Evolutionary conservation across 2,797 vertebrate genomes (phyloP), one percentile per base, ranked within the genome.

Genomic region (Antrozous pallidus): DNA sequence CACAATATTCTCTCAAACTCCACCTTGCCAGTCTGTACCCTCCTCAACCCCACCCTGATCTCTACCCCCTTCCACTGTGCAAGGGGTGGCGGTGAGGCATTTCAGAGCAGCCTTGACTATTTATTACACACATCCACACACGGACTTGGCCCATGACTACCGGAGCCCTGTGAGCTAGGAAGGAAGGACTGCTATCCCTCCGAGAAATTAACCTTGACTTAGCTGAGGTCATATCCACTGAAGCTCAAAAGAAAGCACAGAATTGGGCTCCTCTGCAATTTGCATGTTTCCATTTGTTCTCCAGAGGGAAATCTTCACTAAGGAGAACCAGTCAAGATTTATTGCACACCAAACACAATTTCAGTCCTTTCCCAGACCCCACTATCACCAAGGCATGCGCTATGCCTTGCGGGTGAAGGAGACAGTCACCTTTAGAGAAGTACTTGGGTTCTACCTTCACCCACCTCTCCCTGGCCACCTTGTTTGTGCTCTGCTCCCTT

Each of bases 331-430:
- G n/a, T 77, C 47, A 36, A 54, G 47, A 77, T 26, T 24, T 33
- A 8, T 6, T 51, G 56, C 51, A 33, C 79, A 90, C 26, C 3
- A 22, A 67, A 81, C 49, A 26, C 20, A 75, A 54, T 22, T 51
- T 20, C 74, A 91, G 36, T 2, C 33, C 3, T 8, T 3, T 14
- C n/a, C 31, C 28, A 58, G n/a, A 11, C 0, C 16, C 8, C 54
- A 40, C 31, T 14, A 9, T 5, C 22, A 4, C 58, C 12, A 6
- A 33, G 36, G 12, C 40, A 1, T 0, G 65, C 2, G 18, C 45
- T 9, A 0, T 1, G 47, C 16, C 74, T 26, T 4, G 9, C 2
- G 2, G 31, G 22, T 6, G 49, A 17, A n/a, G 1, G 63, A 33
- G 9, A 13, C 22, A 13, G 40, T 54, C 51, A 10, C 24, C n/a